phyloP scores from a whole-genome alignment of 2,888 invertebrate species.

The Napeogenes sylphis region DNA sequence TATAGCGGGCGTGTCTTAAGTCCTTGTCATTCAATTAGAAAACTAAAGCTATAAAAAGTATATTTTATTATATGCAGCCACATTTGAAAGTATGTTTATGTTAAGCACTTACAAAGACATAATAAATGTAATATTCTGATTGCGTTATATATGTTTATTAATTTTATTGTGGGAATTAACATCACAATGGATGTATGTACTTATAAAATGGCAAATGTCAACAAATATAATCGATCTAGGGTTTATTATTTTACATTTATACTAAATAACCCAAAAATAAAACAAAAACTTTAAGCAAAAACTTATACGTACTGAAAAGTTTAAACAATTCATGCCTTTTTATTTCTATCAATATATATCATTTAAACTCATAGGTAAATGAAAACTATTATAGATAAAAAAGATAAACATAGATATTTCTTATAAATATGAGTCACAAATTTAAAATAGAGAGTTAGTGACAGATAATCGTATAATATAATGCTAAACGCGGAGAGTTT shows the following conservation, averaged over 20 bases:
- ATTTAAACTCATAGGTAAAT: too few species aligned
- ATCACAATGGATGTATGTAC: background rate
- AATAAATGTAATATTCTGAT: conserved; percentile 16
- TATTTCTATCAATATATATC: too few species aligned
- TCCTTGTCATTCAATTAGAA: conserved; percentile 24
- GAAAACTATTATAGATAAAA: too few species aligned
- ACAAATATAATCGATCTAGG: background rate
- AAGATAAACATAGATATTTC: too few species aligned
- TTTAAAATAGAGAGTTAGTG: conserved; percentile 4
- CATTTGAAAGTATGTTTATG: conserved; percentile 25
- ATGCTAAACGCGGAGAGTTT: conserved; percentile 37
- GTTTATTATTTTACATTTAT: background rate
- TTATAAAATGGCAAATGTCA: background rate
- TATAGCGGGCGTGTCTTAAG: conserved; percentile 8
- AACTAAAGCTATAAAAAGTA: conserved; percentile 27
- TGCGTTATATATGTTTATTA: conserved; percentile 7
- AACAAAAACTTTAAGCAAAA: background rate
- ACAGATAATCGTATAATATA: conserved; percentile 9
- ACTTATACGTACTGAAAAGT: too few species aligned
- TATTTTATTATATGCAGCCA: conserved; percentile 25
- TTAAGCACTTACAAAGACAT: conserved; percentile 27
- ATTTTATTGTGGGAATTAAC: conserved; percentile 3
- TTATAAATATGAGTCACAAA: conserved; percentile 3
- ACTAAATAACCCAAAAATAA: background rate
- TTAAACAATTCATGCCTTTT: too few species aligned